phyloP scores from a whole-genome alignment of 1,140 invertebrate species.

The Brachystomella parvula region DNA sequence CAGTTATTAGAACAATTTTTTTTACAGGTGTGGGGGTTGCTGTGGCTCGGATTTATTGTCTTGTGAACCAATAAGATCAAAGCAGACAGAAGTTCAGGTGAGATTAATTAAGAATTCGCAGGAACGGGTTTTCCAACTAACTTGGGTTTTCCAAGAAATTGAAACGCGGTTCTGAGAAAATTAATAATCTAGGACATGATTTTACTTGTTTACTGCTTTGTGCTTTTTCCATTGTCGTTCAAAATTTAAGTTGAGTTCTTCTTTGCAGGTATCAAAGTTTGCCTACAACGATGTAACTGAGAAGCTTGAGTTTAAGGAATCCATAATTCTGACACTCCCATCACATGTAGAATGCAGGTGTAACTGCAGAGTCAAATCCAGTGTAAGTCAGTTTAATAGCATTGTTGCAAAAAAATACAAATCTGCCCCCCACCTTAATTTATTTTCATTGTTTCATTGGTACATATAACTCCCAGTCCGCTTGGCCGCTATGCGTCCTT shows the following conservation, averaged over 20 bases:
- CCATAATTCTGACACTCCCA: slow-evolving; percentile 2
- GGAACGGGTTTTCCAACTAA: slow-evolving; percentile 9
- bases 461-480: too few relatives aligned
- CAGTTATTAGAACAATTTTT: neutral
- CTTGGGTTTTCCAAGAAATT: neutral
- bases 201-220: neutral
- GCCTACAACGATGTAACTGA: slow-evolving; percentile 5
- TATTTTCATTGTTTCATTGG: too few relatives aligned
- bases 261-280: slow-evolving; percentile 15
- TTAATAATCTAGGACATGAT: too few relatives aligned
- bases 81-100: slow-evolving; percentile 16
- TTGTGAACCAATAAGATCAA: slow-evolving; percentile 18
- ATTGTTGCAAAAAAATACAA: too few relatives aligned
- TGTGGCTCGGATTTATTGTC: slow-evolving; percentile 18
- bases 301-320: slow-evolving; percentile 10
- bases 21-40: slow-evolving; percentile 27
- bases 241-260: neutral
- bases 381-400: slow-evolving; percentile 8
- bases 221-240: neutral
- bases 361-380: slow-evolving; percentile 19
- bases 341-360: slow-evolving; percentile 17
- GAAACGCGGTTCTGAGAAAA: too few relatives aligned
- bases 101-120: neutral
- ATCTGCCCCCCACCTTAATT: too few relatives aligned
- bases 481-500: too few relatives aligned